Evolutionary conservation across 1,140 invertebrate genomes (phyloP), one percentile per base, ranked within the genome.

Genomic region (Scaptodrosophila lebanonensis): DNA sequence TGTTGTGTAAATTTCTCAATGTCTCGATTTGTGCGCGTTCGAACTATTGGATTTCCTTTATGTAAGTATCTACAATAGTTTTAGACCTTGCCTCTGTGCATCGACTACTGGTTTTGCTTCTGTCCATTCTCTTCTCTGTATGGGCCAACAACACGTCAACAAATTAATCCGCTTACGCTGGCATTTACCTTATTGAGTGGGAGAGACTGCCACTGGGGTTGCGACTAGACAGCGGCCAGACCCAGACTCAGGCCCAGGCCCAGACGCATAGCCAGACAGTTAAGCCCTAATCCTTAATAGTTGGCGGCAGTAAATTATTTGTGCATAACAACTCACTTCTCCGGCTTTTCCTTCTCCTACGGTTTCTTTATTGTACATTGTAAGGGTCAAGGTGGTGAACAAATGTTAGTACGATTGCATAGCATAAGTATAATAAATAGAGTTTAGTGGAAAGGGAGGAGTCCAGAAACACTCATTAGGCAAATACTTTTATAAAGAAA

Each of bases 241-340:
- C 54, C 25, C 44, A 30, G 16, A 15, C 16, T 47, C 57, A 32
- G 27, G 32, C 40, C 33, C 16, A 27, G 30, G 29, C 29, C 68
- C 63, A 77, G 75, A 68, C 73, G 51, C 45, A 59, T 73, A 66
- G 49, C 68, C 73, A 79, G 73, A 79, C 73, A 66, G 75, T 59
- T 73, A 82, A 79, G 64, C 73, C 62, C 48, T 77, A 77, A 79
- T 79, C 73, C 73, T 47, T 51, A 57, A 68, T 79, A 79, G 64
- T 72, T 72, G 68, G 67, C 60, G 58, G n/a, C 42, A 2, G 29
- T 47, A 66, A 13, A 64, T 77, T 73, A 27, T 75, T 75, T 53
- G 82, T 79, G 75, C 25, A 2, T 17, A n/a, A n/a, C n/a, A n/a
- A n/a, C n/a, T n/a, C n/a, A n/a, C n/a, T n/a, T n/a, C n/a, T n/a